These are phyloP conservation scores for Amblyopsis rosae DNA, from an alignment of 2,113 vertebrate genomes.

Conservation along the genomic window DNA sequence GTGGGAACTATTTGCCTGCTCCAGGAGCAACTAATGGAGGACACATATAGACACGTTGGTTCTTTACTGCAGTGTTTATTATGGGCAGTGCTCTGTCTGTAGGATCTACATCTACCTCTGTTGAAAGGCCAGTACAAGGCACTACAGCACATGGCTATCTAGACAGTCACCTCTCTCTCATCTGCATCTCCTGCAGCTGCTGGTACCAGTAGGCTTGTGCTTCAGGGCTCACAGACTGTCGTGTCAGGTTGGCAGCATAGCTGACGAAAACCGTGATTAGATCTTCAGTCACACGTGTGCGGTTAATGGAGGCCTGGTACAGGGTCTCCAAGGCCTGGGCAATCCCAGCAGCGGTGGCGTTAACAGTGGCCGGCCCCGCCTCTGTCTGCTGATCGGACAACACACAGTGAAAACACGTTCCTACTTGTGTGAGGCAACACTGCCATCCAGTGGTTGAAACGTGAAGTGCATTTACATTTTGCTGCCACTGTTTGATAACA, in stretches of 20 bases:
- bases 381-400: slow-evolving; percentile 50
- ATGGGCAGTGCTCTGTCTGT: too few relatives aligned
- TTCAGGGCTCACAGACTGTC: slow-evolving; percentile 35
- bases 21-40: background rate
- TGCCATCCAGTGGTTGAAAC: slow-evolving; percentile 65
- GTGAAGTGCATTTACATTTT: background rate
- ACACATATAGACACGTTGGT: background rate
- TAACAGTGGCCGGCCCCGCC: slow-evolving; percentile 42
- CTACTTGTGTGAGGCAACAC: slow-evolving; percentile 49
- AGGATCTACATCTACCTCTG: slow-evolving; percentile 5
- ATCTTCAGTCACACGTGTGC: slow-evolving; percentile 26
- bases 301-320: slow-evolving; percentile 52
- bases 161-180: slow-evolving; percentile 63
- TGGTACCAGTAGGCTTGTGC: slow-evolving; percentile 41
- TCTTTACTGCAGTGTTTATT: background rate
- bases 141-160: background rate
- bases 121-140: background rate
- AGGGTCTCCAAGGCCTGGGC: slow-evolving; percentile 48
- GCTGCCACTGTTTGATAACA: background rate
- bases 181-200: slow-evolving; percentile 47
- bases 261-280: slow-evolving; percentile 42
- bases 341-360: slow-evolving; percentile 56
- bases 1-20: background rate
- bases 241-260: slow-evolving; percentile 24
- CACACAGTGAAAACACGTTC: slow-evolving; percentile 20